Percentiles rank a stretch among this genome's conserved stretches.
These are phyloP conservation scores for Eupithecia vulgata DNA, from an alignment of 2,888 invertebrate species.

Conservation along the genomic window DNA sequence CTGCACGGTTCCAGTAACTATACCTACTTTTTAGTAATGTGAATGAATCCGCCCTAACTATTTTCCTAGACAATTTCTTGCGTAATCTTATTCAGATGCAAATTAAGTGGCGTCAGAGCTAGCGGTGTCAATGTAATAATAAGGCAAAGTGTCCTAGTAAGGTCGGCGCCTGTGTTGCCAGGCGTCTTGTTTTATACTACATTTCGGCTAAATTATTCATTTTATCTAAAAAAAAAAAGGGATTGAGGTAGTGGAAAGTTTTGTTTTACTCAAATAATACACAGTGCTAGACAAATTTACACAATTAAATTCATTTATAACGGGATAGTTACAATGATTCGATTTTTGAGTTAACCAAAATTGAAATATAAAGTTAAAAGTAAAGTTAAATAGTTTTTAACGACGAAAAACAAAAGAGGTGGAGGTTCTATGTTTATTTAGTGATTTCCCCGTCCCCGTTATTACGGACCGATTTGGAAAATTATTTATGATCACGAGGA, in stretches of 20 bases:
- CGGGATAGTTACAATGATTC: too few species aligned
- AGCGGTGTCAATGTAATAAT: conserved; percentile 37
- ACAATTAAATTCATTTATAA: too few species aligned
- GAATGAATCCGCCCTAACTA: neutral
- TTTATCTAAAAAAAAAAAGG: neutral
- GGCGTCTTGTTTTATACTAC: conserved; percentile 2
- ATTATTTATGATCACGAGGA: too few species aligned
- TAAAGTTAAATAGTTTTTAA: neutral
- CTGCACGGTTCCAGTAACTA: too few species aligned
- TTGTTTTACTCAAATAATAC: neutral
- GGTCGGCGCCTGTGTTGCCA: conserved; percentile 29
- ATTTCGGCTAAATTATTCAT: neutral
- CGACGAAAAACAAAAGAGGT: too few species aligned
- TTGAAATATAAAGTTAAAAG: too few species aligned
- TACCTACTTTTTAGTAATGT: neutral
- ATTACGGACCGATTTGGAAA: too few species aligned
- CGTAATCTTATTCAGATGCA: conserved; percentile 35
- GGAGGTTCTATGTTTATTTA: too few species aligned
- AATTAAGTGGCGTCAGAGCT: conserved; percentile 35
- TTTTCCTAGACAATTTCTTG: conserved; percentile 21
- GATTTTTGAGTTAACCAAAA: too few species aligned
- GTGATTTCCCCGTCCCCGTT: too few species aligned
- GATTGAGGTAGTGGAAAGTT: too few species aligned
- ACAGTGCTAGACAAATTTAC: neutral
- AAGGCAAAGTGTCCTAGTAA: conserved; percentile 34